Evolutionary conservation across 2,113 vertebrate genomes (phyloP).

Genomic region (Urocolius indicus): DNA sequence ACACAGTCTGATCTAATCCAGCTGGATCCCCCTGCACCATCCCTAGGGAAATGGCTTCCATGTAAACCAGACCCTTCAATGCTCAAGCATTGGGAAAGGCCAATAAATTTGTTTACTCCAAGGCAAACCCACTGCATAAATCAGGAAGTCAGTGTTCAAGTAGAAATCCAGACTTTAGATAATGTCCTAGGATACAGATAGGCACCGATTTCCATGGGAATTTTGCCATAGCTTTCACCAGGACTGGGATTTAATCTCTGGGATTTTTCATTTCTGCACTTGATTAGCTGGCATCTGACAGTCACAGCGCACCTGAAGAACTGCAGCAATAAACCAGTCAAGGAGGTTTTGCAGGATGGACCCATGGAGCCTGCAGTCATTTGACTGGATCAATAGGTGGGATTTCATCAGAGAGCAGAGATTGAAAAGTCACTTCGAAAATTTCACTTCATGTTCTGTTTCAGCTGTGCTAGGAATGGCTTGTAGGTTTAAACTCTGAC

Average conservation of each 20-base stretch:
- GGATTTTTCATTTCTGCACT: not conserved
- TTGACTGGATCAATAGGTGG: constrained; percentile 42
- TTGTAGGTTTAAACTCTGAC: constrained; percentile 31
- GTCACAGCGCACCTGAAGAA: constrained; percentile 14
- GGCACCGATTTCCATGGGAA: not conserved
- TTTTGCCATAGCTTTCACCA: constrained; percentile 2
- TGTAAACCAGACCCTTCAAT: not conserved
- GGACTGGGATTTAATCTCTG: not conserved
- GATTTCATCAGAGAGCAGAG: constrained; percentile 23
- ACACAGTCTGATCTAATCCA: not conserved
- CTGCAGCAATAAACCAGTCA: not conserved
- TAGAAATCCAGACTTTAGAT: not conserved
- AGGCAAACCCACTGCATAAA: not conserved
- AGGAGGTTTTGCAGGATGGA: constrained; percentile 6
- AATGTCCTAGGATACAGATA: not conserved
- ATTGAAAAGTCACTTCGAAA: constrained; percentile 49
- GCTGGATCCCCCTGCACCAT: not conserved
- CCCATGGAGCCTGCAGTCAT: not conserved
- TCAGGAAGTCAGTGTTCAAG: not conserved
- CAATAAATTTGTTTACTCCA: not conserved
- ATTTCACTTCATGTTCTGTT: constrained; percentile 48
- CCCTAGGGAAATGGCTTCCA: not conserved
- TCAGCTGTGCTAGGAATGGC: not conserved
- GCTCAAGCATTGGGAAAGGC: not conserved
- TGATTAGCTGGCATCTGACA: not conserved